These are phyloP conservation scores for Phaethornis superciliosus DNA, from an alignment of 2,113 vertebrate genomes.

Conservation along the genomic window DNA sequence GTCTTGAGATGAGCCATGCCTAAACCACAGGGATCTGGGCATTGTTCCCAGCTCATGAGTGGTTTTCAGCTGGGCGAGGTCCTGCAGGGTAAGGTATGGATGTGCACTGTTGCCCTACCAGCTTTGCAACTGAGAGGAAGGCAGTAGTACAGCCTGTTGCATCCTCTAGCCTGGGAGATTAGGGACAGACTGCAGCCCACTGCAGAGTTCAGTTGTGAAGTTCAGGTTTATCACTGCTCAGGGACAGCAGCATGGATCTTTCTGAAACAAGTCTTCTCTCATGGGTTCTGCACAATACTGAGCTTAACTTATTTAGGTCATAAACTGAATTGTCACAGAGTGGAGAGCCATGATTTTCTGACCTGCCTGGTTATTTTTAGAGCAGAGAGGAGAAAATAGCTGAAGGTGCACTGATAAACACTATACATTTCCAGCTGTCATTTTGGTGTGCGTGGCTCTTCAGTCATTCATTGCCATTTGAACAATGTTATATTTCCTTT, in stretches of 20 bases:
- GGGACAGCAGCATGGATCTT: not conserved
- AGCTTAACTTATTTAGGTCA: not conserved
- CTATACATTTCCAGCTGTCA: not conserved
- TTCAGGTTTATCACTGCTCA: not conserved
- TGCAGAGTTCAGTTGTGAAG: not conserved
- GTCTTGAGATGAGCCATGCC: not conserved
- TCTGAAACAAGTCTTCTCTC: fast-evolving
- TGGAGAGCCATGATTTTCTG: not conserved
- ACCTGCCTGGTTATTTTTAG: not conserved
- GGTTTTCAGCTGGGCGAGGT: not conserved
- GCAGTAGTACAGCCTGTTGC: fast-evolving
- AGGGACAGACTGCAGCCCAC: not conserved
- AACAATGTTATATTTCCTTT: not conserved
- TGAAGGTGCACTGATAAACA: not conserved
- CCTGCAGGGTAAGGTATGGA: not conserved
- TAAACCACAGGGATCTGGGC: not conserved
- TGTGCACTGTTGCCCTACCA: not conserved
- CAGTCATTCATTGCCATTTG: not conserved
- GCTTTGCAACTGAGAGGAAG: not conserved
- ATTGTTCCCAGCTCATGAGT: not conserved
- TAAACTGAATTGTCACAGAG: not conserved
- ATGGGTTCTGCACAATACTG: not conserved
- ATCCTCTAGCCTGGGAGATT: not conserved
- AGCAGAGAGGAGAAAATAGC: not conserved
- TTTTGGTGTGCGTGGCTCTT: not conserved